These are phyloP conservation scores for Lytechinus pictus DNA, from an alignment of 35 echinoderm and acorn worm species.

Conservation along the genomic window DNA sequence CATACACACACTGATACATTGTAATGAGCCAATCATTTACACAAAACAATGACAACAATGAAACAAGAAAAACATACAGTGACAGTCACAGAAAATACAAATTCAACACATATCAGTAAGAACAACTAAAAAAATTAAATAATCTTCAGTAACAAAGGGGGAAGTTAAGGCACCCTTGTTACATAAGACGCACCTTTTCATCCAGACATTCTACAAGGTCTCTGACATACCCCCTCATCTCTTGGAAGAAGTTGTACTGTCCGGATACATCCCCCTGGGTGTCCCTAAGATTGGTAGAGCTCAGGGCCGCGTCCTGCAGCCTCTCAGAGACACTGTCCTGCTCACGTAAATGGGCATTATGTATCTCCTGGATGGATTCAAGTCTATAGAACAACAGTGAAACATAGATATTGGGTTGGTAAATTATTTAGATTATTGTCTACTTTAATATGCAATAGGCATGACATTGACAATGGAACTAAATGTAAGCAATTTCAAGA, in stretches of 20 bases:
- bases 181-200: conserved; percentile 86
- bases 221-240: conserved; percentile 96
- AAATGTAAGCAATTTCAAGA: too few species aligned
- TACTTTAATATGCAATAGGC: too few species aligned
- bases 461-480: too few species aligned
- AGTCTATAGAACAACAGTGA: conserved; percentile 51
- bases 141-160: neutral
- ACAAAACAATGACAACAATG: too few species aligned
- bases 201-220: conserved; percentile 96
- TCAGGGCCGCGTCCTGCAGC: conserved; percentile 66
- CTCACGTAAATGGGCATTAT: conserved; percentile 84
- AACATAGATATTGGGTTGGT: neutral
- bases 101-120: neutral
- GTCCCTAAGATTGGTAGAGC: conserved; percentile 72
- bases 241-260: conserved; percentile 96
- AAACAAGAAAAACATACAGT: too few species aligned
- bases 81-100: neutral
- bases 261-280: conserved; percentile 63
- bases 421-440: too few species aligned
- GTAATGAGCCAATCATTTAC: too few species aligned
- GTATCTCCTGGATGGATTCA: conserved; percentile 77
- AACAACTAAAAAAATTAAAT: neutral
- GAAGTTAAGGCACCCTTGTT: neutral
- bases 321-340: conserved; percentile 69
- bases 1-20: too few species aligned